Evolutionary conservation across 2,113 vertebrate genomes (phyloP).

Genomic region (Campylomormyrus tamandua): DNA sequence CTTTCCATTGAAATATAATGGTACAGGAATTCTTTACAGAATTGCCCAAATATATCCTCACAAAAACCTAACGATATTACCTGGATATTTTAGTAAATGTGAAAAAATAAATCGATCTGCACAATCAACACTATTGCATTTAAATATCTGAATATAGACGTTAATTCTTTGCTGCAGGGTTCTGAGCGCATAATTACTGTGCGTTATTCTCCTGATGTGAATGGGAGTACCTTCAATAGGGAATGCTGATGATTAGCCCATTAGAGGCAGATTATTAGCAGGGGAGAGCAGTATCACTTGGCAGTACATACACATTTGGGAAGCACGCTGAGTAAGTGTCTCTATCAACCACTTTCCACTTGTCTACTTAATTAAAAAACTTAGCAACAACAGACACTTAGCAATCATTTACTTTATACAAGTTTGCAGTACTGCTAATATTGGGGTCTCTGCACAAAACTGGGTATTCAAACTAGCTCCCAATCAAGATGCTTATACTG

Average conservation of each 20-base stretch:
- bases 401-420: not conserved
- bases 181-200: not conserved
- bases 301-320: not conserved
- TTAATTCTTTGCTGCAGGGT: not conserved
- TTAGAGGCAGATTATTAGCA: not conserved
- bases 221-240: not conserved
- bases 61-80: not conserved
- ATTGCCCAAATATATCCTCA: not conserved
- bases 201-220: not conserved
- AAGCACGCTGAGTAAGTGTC: not conserved
- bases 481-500: not conserved
- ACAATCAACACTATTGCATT: not conserved
- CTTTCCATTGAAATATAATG: not conserved
- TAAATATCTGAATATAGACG: not conserved
- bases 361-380: not conserved
- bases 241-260: not conserved
- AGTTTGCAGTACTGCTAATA: not conserved
- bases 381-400: not conserved
- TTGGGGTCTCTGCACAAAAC: not conserved
- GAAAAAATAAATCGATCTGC: not conserved
- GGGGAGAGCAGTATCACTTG: not conserved
- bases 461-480: not conserved
- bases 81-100: not conserved
- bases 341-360: not conserved
- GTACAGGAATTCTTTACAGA: not conserved